phyloP scores from a whole-genome alignment of 2,113 vertebrate genomes.

The Daboia siamensis region DNA sequence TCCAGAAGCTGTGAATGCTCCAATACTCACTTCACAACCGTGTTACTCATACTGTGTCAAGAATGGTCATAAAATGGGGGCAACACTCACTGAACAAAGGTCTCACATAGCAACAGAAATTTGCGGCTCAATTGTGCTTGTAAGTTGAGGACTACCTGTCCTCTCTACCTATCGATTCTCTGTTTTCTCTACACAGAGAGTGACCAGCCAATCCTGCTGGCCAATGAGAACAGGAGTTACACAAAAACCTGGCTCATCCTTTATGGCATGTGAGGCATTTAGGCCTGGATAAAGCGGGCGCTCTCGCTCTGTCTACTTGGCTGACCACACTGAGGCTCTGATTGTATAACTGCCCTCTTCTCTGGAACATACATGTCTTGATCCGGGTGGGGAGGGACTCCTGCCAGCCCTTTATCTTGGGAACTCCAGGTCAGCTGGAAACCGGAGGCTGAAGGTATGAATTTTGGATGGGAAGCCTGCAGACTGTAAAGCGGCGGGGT shows the following conservation, averaged over 20 bases:
- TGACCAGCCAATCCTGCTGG: neutral
- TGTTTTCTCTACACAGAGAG: neutral
- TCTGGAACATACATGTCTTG: neutral
- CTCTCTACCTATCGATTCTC: neutral
- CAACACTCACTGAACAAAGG: neutral
- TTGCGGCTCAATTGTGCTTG: no score
- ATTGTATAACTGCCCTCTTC: neutral
- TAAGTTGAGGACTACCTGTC: neutral
- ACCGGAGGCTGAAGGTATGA: neutral
- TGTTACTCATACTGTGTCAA: no score
- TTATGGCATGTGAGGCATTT: neutral
- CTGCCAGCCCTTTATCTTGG: neutral
- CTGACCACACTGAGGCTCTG: neutral
- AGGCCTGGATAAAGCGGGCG: neutral
- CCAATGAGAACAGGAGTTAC: neutral
- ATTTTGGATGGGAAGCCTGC: neutral
- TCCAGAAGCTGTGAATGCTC: no score
- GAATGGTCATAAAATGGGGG: neutral
- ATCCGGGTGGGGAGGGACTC: neutral
- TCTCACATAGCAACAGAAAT: neutral
- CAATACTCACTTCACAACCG: no score
- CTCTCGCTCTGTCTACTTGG: neutral
- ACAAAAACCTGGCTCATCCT: neutral
- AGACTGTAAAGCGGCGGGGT: neutral
- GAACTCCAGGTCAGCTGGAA: neutral